phyloP scores from a whole-genome alignment of 2,113 vertebrate genomes.

The Pteropus alecto region DNA sequence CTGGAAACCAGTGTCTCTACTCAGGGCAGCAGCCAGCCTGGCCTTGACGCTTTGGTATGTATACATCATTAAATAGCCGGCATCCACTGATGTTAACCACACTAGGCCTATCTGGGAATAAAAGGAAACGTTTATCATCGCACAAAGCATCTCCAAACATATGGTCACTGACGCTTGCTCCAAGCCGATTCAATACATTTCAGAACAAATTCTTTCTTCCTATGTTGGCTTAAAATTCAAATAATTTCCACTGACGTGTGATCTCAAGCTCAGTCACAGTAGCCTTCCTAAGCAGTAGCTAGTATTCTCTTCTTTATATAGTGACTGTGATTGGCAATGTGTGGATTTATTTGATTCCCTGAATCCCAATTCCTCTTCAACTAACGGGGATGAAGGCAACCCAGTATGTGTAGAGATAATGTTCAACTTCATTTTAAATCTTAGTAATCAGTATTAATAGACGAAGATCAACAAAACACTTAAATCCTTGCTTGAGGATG shows the following conservation, averaged over 20 bases:
- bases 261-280: background rate
- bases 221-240: background rate
- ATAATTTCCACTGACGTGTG: background rate
- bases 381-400: background rate
- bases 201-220: background rate
- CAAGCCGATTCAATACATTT: background rate
- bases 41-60: background rate
- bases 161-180: background rate
- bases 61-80: background rate
- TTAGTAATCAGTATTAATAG: background rate
- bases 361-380: background rate
- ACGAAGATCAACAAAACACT: background rate
- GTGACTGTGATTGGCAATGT: background rate
- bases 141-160: background rate
- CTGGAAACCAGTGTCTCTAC: background rate
- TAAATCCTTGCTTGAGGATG: background rate
- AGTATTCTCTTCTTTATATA: background rate
- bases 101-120: background rate
- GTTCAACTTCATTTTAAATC: constrained; percentile 32
- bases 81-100: background rate
- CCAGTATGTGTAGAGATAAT: background rate
- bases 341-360: background rate
- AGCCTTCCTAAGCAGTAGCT: background rate
- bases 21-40: background rate
- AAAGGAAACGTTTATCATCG: background rate